Evolutionary conservation across 1,140 invertebrate genomes (phyloP).

Genomic region (Ceratosolen fusciceps): DNA sequence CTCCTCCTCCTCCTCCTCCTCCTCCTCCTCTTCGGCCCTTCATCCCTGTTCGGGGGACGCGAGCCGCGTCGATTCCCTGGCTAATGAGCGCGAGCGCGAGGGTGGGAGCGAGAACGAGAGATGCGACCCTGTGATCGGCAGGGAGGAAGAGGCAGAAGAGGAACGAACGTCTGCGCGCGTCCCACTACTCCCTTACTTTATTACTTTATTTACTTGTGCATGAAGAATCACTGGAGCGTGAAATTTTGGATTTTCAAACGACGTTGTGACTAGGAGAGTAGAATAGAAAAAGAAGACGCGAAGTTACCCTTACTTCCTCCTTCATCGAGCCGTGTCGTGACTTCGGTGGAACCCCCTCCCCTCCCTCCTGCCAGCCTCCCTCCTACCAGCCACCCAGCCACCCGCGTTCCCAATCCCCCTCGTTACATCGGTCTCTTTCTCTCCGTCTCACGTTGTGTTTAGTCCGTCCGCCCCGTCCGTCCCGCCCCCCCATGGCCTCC

Average conservation of each 20-base stretch:
- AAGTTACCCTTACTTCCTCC: conserved; percentile 33
- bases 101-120: not conserved
- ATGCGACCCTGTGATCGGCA: not conserved
- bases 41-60: too few species aligned
- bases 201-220: too few species aligned
- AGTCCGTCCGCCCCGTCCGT: too few species aligned
- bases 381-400: too few species aligned
- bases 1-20: not conserved
- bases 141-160: not conserved
- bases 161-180: too few species aligned
- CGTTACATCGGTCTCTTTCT: too few species aligned
- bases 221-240: conserved; percentile 21
- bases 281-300: not conserved
- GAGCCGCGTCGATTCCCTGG: not conserved
- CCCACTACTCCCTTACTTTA: too few species aligned
- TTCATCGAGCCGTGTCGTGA: not conserved
- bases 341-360: not conserved
- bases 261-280: conserved; percentile 47
- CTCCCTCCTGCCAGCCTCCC: too few species aligned
- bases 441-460: too few species aligned
- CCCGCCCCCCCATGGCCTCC: not conserved
- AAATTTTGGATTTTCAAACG: conserved; percentile 51
- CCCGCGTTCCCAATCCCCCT: too few species aligned
- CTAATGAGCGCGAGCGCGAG: not conserved
- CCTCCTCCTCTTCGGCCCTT: too few species aligned